A percentile compares a stretch with the other conserved stretches of the same genome.
phyloP scores from a whole-genome alignment of 2,797 vertebrate genomes.

The Hybognathus amarus region DNA sequence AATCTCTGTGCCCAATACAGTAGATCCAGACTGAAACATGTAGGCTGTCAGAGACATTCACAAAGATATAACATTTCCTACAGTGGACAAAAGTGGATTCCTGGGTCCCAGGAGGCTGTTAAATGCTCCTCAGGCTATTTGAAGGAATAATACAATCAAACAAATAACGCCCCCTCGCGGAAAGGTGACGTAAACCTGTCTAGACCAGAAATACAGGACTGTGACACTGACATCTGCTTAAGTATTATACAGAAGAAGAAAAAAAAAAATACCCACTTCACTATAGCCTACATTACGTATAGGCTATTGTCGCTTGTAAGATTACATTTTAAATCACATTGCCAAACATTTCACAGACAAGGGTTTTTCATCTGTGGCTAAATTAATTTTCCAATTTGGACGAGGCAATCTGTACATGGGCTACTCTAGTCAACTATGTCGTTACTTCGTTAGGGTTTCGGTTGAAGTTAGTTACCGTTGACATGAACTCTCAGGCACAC shows the following conservation, averaged over 20 bases:
- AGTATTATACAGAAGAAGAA: neutral
- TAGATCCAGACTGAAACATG: too few species aligned
- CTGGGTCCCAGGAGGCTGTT: neutral
- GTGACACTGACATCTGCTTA: neutral
- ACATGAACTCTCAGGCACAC: constrained; percentile 45
- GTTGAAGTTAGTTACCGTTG: constrained; percentile 31
- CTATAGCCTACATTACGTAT: neutral
- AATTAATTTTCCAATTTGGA: neutral
- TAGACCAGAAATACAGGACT: constrained; percentile 4
- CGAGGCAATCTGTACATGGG: neutral
- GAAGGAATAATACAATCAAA: neutral
- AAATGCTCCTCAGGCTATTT: neutral
- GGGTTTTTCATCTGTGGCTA: neutral
- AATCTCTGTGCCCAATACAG: too few species aligned
- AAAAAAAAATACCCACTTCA: rapidly evolving
- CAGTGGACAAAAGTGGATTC: too few species aligned
- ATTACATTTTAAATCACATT: neutral
- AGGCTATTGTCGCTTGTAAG: neutral
- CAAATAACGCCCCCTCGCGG: constrained; percentile 7
- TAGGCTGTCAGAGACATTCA: too few species aligned
- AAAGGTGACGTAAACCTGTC: constrained; percentile 5
- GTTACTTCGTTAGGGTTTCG: constrained; percentile 22
- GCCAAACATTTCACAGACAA: neutral
- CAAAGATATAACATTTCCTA: too few species aligned
- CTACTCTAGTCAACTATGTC: neutral